phyloP scores from a whole-genome alignment of 2,888 invertebrate species.

The Lasiommata megera region DNA sequence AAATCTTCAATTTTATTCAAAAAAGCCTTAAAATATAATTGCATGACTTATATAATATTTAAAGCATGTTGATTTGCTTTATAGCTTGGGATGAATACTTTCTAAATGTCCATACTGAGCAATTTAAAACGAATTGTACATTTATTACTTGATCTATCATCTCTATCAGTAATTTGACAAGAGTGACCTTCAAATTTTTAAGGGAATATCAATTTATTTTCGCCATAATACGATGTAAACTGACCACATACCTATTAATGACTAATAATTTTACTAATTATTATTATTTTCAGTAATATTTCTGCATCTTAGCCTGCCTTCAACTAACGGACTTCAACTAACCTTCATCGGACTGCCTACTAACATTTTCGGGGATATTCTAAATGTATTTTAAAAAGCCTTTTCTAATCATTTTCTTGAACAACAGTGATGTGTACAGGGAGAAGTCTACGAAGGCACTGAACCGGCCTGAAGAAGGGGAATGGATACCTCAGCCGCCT shows the following conservation, averaged over 20 bases:
- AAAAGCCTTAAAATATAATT: not conserved
- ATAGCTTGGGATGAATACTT: not conserved
- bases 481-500: constrained; percentile 88
- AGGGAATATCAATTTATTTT: too few relatives aligned
- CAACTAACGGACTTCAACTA: not conserved
- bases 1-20: too few relatives aligned
- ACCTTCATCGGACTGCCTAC: constrained; percentile 14
- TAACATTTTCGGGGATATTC: constrained; percentile 17
- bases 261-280: too few relatives aligned
- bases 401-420: constrained; percentile 33
- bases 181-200: too few relatives aligned
- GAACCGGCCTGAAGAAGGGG: constrained; percentile 52
- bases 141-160: too few relatives aligned
- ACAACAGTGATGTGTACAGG: constrained; percentile 72
- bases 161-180: too few relatives aligned
- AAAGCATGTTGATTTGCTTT: not conserved
- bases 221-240: too few relatives aligned
- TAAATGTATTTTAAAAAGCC: constrained; percentile 3
- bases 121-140: too few relatives aligned
- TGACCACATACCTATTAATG: too few relatives aligned
- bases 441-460: constrained; percentile 61
- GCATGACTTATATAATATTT: not conserved
- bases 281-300: constrained; percentile 1
- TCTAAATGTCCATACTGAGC: not conserved
- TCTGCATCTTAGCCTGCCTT: not conserved